phyloP scores from a whole-genome alignment of 2,797 vertebrate species.

The Liasis olivaceus region DNA sequence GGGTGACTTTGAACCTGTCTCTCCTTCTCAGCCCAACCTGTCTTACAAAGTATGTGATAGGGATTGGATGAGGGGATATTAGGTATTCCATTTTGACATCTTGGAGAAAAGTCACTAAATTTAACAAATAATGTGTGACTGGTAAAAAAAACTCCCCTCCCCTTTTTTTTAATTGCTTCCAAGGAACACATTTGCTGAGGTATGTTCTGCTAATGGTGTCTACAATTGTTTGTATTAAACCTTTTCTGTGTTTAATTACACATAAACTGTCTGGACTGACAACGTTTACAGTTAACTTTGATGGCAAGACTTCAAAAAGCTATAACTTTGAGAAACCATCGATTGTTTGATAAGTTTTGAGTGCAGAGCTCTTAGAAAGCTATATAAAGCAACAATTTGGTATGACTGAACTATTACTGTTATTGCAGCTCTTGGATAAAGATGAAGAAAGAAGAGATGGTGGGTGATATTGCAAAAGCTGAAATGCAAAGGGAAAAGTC shows the following conservation, averaged over 20 bases:
- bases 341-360: neutral
- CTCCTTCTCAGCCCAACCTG: neutral
- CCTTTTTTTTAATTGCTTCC: neutral
- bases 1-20: neutral
- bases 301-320: neutral
- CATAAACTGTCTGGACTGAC: neutral
- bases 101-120: neutral
- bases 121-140: neutral
- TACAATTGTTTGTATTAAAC: neutral
- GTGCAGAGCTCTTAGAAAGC: neutral
- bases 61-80: neutral
- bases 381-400: neutral
- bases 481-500: neutral
- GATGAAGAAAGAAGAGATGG: neutral
- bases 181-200: neutral
- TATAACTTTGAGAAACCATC: neutral
- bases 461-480: neutral
- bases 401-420: neutral
- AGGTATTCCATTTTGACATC: neutral
- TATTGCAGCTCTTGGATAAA: neutral
- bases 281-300: neutral
- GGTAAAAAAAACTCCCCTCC: neutral
- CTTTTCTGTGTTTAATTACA: neutral
- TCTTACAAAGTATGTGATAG: neutral
- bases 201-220: neutral